phyloP scores from a whole-genome alignment of 2,797 vertebrate species.

The Champsocephalus esox region DNA sequence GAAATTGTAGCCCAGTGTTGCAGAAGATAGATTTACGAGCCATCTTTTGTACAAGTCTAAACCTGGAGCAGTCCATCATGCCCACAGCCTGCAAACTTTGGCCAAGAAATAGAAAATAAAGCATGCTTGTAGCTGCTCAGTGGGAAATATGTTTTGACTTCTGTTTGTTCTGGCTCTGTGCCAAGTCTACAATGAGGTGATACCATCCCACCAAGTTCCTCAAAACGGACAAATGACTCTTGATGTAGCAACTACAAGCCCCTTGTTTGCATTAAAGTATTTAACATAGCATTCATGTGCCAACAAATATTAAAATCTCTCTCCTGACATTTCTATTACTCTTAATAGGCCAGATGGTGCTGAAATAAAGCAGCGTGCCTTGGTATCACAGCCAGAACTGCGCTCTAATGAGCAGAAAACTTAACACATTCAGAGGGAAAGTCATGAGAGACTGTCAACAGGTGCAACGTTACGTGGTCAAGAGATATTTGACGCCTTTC shows the following conservation, averaged over 20 bases:
- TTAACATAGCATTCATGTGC: slow-evolving; percentile 22
- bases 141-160: slow-evolving; percentile 40
- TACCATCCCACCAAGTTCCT: slow-evolving; percentile 29
- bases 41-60: slow-evolving; percentile 32
- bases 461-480: slow-evolving; percentile 40
- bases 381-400: slow-evolving; percentile 9
- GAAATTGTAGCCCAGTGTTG: slow-evolving; percentile 8
- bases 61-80: slow-evolving; percentile 16
- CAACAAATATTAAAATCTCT: slow-evolving; percentile 25
- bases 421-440: slow-evolving; percentile 24
- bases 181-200: slow-evolving; percentile 51
- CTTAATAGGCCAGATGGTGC: slow-evolving; percentile 4
- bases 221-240: slow-evolving; percentile 51
- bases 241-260: slow-evolving; percentile 16
- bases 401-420: slow-evolving; percentile 41
- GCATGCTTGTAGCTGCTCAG: slow-evolving; percentile 18
- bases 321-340: neutral
- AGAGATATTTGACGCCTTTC: slow-evolving; percentile 40
- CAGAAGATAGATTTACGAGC: slow-evolving; percentile 24
- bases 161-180: slow-evolving; percentile 18
- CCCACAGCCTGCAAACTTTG: slow-evolving; percentile 34
- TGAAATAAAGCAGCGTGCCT: slow-evolving; percentile 28
- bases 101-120: slow-evolving; percentile 32
- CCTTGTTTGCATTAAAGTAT: slow-evolving; percentile 34
- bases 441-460: slow-evolving; percentile 36